Conservation (phyloP, 2,113 vertebrate species). For the Emydocephalus ijimae region DNA sequence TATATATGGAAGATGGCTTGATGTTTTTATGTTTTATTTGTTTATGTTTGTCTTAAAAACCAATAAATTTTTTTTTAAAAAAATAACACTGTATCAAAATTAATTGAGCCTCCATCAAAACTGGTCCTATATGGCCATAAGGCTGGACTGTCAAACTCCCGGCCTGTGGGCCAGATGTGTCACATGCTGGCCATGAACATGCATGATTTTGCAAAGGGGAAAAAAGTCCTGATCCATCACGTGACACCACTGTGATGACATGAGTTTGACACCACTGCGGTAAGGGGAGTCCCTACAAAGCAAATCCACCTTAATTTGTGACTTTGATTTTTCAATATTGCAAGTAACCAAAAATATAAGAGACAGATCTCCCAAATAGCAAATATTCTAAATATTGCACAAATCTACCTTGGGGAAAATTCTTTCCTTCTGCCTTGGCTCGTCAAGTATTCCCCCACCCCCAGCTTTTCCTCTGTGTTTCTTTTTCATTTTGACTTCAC, state of each 20-base stretch:
- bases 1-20: too few species aligned
- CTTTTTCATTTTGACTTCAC: not conserved
- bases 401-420: not conserved
- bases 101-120: conserved; percentile 3
- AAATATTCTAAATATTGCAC: not conserved
- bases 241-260: too few species aligned
- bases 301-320: not conserved
- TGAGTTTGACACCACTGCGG: too few species aligned
- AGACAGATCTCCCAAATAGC: not conserved
- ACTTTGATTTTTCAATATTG: conserved; percentile 7
- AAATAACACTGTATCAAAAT: not conserved
- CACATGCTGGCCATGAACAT: too few species aligned
- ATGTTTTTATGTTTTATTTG: too few species aligned
- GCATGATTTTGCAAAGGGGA: too few species aligned
- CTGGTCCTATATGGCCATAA: not conserved
- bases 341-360: not conserved
- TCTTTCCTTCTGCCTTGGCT: not conserved
- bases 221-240: too few species aligned
- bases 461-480: not conserved
- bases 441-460: too few species aligned
- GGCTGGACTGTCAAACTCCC: too few species aligned
- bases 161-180: too few species aligned
- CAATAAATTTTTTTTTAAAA: too few species aligned
- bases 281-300: not conserved
- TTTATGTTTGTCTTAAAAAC: too few species aligned